Percentiles rank a stretch among this genome's conserved stretches.
Evolutionary conservation across 2,888 invertebrate genomes (phyloP).

Genomic region (Melinaea marsaeus): DNA sequence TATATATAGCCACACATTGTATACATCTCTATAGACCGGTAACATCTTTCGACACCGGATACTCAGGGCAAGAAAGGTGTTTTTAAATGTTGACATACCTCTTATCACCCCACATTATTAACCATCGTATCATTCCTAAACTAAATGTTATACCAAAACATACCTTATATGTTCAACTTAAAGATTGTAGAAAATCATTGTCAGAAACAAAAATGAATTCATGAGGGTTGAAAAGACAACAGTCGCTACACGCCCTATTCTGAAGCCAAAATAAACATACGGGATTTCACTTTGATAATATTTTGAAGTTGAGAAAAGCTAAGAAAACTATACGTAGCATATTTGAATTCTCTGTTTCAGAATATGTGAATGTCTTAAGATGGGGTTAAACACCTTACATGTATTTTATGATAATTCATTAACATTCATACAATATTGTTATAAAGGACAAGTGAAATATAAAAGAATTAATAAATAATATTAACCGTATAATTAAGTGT

Average conservation of each 20-base stretch:
- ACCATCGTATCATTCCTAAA: constrained; percentile 6
- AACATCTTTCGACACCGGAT: constrained; percentile 51
- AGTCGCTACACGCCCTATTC: constrained; percentile 17
- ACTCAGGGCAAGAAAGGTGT: constrained; percentile 43
- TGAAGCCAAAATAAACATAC: constrained; percentile 19
- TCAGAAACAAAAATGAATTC: constrained; percentile 7
- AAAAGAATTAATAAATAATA: constrained; percentile 18
- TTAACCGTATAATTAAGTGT: constrained; percentile 31
- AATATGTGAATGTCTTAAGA: no score
- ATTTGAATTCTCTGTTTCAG: no score
- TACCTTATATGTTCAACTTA: not conserved
- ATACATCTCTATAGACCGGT: no score
- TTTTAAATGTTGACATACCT: constrained; percentile 58
- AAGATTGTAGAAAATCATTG: not conserved
- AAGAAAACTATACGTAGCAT: no score
- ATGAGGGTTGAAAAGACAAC: constrained; percentile 32
- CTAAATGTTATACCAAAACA: constrained; percentile 2
- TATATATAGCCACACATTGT: no score
- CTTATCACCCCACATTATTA: constrained; percentile 50
- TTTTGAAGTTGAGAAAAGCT: not conserved
- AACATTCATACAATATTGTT: not conserved
- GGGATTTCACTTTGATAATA: constrained; percentile 16
- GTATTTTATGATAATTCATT: not conserved
- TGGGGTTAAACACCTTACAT: no score
- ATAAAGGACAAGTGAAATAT: constrained; percentile 15